Evolutionary conservation across 2,113 vertebrate genomes (phyloP).

Genomic region (Turdus rufiventris): DNA sequence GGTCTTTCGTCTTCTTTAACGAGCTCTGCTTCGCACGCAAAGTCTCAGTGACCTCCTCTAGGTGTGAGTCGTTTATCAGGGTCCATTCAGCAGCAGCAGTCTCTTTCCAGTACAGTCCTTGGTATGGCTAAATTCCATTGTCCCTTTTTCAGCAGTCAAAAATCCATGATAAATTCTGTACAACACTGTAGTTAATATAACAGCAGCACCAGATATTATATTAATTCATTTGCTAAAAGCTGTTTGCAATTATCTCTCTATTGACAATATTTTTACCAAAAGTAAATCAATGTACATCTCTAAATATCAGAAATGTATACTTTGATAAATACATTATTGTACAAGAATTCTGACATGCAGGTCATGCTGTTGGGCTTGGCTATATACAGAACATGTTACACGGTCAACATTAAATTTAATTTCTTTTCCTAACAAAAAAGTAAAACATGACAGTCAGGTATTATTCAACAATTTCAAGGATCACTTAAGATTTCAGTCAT

Average conservation of each 20-base stretch:
- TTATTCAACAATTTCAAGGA: conserved; percentile 67
- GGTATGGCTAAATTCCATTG: conserved; percentile 80
- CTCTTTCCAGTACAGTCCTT: conserved; percentile 78
- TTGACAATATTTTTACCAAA: conserved; percentile 74
- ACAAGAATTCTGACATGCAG: conserved; percentile 78
- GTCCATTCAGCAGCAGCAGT: conserved; percentile 76
- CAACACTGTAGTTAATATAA: conserved; percentile 83
- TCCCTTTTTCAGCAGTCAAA: conserved; percentile 80
- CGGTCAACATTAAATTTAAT: conserved; percentile 44
- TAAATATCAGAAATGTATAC: conserved; percentile 79
- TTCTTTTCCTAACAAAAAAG: conserved; percentile 60
- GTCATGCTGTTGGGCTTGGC: conserved; percentile 71
- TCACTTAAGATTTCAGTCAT: conserved; percentile 19
- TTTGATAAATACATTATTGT: conserved; percentile 71
- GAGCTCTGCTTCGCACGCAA: conserved; percentile 41
- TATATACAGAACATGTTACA: conserved; percentile 64
- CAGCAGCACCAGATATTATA: conserved; percentile 82
- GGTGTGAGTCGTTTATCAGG: conserved; percentile 60
- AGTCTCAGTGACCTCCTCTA: conserved; percentile 60
- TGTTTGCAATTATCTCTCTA: conserved; percentile 73
- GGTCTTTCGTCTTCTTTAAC: conserved; percentile 51
- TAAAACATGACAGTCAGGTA: conserved; percentile 56
- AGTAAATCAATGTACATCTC: conserved; percentile 78
- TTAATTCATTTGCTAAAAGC: conserved; percentile 79
- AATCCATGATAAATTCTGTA: conserved; percentile 82